A percentile compares a stretch with the other conserved stretches of the same genome.
Conservation (phyloP, 2,113 vertebrate genomes). For the Etia nguti region DNA sequence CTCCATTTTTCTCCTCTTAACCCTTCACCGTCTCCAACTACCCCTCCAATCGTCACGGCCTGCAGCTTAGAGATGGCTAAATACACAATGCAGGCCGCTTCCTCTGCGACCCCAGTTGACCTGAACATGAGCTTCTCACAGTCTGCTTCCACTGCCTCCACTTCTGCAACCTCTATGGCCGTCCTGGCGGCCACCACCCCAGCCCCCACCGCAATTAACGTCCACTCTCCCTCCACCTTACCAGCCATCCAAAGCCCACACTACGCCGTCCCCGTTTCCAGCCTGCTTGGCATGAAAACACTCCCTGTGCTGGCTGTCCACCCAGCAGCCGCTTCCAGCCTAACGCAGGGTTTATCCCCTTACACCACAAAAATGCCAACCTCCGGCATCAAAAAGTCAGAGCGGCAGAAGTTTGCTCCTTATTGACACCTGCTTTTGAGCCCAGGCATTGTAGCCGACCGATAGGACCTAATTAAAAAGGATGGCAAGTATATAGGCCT, state of each 20-base stretch:
- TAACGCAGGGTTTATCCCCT: constrained; percentile 80
- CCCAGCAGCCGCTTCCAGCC: constrained; percentile 75
- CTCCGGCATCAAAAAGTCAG: constrained; percentile 83
- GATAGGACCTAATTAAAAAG: background rate
- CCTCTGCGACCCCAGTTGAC: constrained; percentile 83
- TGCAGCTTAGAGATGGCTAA: constrained; percentile 97
- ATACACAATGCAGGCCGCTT: constrained; percentile 91
- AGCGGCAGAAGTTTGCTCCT: constrained; percentile 91
- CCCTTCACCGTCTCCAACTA: constrained; percentile 24
- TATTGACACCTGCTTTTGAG: constrained; percentile 70
- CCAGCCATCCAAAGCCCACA: constrained; percentile 82
- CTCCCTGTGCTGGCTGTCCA: constrained; percentile 86
- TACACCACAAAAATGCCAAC: constrained; percentile 85
- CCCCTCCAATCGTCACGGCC: constrained; percentile 63
- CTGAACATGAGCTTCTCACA: constrained; percentile 91
- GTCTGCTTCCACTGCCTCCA: constrained; percentile 79
- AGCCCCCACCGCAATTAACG: constrained; percentile 78
- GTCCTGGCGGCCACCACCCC: constrained; percentile 79
- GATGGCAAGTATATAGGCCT: background rate
- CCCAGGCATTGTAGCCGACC: background rate
- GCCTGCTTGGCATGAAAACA: constrained; percentile 94
- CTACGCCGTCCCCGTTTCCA: constrained; percentile 89
- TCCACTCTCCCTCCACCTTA: constrained; percentile 82
- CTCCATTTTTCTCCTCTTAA: constrained; percentile 59
- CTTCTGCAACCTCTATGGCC: constrained; percentile 84